Evolutionary conservation across 2,888 invertebrate genomes (phyloP), one percentile per base, ranked within the genome.

Genomic region (Chesias legatella): DNA sequence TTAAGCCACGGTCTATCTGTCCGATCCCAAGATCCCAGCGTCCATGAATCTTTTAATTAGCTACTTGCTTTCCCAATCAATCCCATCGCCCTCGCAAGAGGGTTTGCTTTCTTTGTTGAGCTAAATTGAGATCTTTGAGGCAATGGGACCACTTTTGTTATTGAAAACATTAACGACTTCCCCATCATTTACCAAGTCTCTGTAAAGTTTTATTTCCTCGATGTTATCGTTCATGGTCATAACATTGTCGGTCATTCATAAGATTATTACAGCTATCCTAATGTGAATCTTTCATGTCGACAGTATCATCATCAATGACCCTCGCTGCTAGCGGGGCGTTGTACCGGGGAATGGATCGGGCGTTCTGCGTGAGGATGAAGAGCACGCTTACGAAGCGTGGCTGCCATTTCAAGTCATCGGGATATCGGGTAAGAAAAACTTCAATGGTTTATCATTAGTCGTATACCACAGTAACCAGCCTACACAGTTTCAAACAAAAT

Each of bases 371-470:
- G 32, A 91, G 98, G 56, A 98, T 98, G 98, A 98, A 98, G 79
- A 98, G 98, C 38, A 98, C 98, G 0, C 90, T 98, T 48, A 98
- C 98, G 33, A 98, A 98, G 86, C 90, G 98, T 66, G 98, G 98
- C 44, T 98, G 98, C 75, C 97, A 98, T 80, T 97, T 97, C 84
- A 98, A 98, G 82, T 97, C 97, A 24, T 97, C 97, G 52, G 97
- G 97, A 79, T 97, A 97, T 82, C 92, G 97, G 92, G 97, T 97
- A 90, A 93, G 94, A 43, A 30, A 35, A 33, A 27, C 8, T 3
- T 13, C 13, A 27, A 8, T 7, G 8, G 7, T 26, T 27, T 5
- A 27, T 10, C 5, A 10, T 33, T 26, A 13, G 11, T n/a, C n/a
- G n/a, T n/a, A n/a, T n/a, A n/a, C n/a, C n/a, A n/a, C n/a, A n/a